These are phyloP conservation scores for Battus philenor DNA, from an alignment of 1,140 invertebrate genomes.

Conservation along the genomic window DNA sequence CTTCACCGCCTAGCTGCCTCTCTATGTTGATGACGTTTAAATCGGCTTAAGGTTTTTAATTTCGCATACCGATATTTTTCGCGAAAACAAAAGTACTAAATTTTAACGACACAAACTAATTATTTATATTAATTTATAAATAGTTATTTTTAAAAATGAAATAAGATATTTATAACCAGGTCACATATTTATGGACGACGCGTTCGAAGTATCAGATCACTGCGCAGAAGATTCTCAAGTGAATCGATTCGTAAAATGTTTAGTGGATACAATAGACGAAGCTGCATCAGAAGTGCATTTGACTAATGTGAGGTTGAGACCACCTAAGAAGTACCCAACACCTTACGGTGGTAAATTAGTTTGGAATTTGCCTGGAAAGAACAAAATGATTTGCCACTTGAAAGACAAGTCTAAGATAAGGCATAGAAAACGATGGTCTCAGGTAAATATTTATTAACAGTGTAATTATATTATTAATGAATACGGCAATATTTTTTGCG, in stretches of 20 bases:
- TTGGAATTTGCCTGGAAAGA: conserved; percentile 97
- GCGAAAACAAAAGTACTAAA: too few relatives aligned
- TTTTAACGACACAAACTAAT: too few relatives aligned
- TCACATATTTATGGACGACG: conserved; percentile 99
- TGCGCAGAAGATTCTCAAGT: conserved; percentile 94
- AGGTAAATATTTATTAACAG: conserved; percentile 79
- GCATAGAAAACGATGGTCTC: conserved; percentile 95
- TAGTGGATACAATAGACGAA: conserved; percentile 94
- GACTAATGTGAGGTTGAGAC: conserved; percentile 89
- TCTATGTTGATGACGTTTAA: too few relatives aligned
- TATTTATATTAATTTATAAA: too few relatives aligned
- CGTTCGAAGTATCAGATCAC: conserved; percentile 96
- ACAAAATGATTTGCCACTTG: conserved; percentile 97
- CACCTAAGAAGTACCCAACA: conserved; percentile 94
- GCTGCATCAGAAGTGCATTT: conserved; percentile 96
- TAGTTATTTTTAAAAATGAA: too few relatives aligned
- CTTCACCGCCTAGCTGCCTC: too few relatives aligned
- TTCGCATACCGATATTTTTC: too few relatives aligned
- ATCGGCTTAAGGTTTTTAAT: too few relatives aligned
- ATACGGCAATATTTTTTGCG: too few relatives aligned
- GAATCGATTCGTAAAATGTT: conserved; percentile 96
- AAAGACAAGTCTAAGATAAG: conserved; percentile 98
- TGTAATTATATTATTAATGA: too few relatives aligned
- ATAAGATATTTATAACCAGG: conserved; percentile 84
- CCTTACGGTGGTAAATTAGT: conserved; percentile 97